Percentiles rank a stretch among this genome's conserved stretches.
phyloP scores from a whole-genome alignment of 2,113 vertebrate genomes.

The Ariopsis seemanni region DNA sequence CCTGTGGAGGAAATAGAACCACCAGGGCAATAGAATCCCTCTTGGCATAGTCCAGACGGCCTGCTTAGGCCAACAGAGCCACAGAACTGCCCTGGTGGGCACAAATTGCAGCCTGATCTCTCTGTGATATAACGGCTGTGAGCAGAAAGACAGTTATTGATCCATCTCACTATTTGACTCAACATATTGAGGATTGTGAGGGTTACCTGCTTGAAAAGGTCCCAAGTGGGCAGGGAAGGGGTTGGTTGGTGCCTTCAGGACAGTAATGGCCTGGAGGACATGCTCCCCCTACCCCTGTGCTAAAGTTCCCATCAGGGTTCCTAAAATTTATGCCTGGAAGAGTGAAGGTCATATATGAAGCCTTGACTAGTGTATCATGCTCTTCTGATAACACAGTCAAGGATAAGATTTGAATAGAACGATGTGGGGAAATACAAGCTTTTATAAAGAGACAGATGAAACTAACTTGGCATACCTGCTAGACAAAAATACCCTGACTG shows the following conservation, averaged over 20 bases:
- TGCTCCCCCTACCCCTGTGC: constrained; percentile 76
- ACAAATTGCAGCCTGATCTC: constrained; percentile 74
- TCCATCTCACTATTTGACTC: background rate
- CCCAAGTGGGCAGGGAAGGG: constrained; percentile 80
- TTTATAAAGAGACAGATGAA: constrained; percentile 34
- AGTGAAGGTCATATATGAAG: constrained; percentile 17
- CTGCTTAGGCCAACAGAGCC: constrained; percentile 71
- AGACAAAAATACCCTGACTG: constrained; percentile 80
- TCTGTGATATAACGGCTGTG: constrained; percentile 74
- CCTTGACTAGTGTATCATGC: background rate
- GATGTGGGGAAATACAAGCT: background rate
- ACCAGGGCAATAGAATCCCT: constrained; percentile 82
- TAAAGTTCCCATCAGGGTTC: constrained; percentile 74
- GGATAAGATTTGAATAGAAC: background rate
- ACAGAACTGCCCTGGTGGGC: constrained; percentile 81
- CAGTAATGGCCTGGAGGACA: constrained; percentile 87
- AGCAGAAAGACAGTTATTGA: constrained; percentile 26
- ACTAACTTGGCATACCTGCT: constrained; percentile 68
- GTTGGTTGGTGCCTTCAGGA: constrained; percentile 78
- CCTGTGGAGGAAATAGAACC: constrained; percentile 72
- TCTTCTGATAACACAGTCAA: background rate
- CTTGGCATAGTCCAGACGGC: constrained; percentile 81
- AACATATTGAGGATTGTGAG: background rate
- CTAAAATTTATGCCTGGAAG: constrained; percentile 73
- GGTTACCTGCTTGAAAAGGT: constrained; percentile 84